Conservation (phyloP, 2,113 vertebrate species). For the Poeciliopsis prolifica region DNA sequence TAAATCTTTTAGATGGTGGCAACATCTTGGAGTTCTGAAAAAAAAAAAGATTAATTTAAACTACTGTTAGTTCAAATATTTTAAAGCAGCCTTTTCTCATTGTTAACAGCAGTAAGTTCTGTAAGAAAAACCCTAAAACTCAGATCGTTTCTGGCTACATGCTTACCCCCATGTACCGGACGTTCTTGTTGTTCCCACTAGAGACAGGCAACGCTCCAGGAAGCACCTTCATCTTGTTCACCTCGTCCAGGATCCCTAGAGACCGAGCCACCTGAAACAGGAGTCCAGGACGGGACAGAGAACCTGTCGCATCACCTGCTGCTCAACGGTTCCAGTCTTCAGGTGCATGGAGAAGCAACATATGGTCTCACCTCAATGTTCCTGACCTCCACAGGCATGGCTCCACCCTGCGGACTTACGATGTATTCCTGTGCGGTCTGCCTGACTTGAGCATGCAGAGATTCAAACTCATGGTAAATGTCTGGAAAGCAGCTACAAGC, state of each 20-base stretch:
- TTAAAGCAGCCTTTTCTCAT: too few species aligned
- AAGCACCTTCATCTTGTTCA: slow-evolving; percentile 74
- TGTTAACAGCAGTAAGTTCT: too few species aligned
- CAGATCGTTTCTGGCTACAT: neutral
- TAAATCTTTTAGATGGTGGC: slow-evolving; percentile 84
- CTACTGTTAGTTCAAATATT: neutral
- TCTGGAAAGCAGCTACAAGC: slow-evolving; percentile 85
- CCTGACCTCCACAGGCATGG: slow-evolving; percentile 84
- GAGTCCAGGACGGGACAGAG: neutral
- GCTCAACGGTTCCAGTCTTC: neutral
- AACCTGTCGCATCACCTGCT: neutral
- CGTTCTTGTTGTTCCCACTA: slow-evolving; percentile 67
- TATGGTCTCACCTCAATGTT: slow-evolving; percentile 82
- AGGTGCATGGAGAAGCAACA: neutral
- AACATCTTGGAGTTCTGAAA: slow-evolving; percentile 80
- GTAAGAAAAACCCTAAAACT: neutral
- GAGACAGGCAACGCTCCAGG: slow-evolving; percentile 58
- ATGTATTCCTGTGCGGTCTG: slow-evolving; percentile 90
- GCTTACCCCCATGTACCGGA: slow-evolving; percentile 78
- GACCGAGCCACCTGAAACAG: slow-evolving; percentile 74
- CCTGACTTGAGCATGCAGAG: slow-evolving; percentile 86
- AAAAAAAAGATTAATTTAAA: neutral
- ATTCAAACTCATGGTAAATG: slow-evolving; percentile 93
- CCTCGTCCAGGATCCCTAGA: slow-evolving; percentile 78
- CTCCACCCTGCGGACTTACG: slow-evolving; percentile 65